Evolutionary conservation across 2,888 invertebrate species (phyloP).

Genomic region (Chaetoderma sp.): DNA sequence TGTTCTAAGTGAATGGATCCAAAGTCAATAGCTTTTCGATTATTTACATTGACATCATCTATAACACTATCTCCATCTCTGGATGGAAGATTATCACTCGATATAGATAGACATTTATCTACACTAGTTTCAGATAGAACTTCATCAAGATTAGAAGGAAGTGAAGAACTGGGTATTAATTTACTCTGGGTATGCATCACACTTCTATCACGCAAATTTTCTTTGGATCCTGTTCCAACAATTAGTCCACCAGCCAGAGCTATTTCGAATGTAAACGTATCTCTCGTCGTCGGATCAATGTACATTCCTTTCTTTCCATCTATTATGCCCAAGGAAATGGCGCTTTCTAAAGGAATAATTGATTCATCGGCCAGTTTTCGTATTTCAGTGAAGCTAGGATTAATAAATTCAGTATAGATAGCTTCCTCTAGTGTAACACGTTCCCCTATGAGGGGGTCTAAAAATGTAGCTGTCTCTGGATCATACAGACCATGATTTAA

Average conservation of each 20-base stretch:
- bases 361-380: constrained; percentile 51
- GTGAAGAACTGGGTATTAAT: too few species aligned
- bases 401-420: constrained; percentile 61
- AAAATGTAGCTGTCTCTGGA: constrained; percentile 66
- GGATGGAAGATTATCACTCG: too few species aligned
- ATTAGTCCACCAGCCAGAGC: constrained; percentile 59
- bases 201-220: constrained; percentile 42
- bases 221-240: constrained; percentile 53
- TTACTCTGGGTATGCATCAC: too few species aligned
- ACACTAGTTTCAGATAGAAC: too few species aligned
- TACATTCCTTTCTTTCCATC: constrained; percentile 52
- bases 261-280: constrained; percentile 49
- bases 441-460: constrained; percentile 48
- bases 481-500: constrained; percentile 69
- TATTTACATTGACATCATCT: too few species aligned
- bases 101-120: too few species aligned
- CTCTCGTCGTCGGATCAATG: constrained; percentile 41
- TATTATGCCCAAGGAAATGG: constrained; percentile 69
- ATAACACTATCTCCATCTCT: too few species aligned
- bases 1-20: too few species aligned
- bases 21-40: too few species aligned
- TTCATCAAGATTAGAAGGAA: too few species aligned
- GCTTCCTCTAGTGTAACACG: constrained; percentile 66
- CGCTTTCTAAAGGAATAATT: constrained; percentile 79
- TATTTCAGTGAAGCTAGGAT: constrained; percentile 47